Base-by-base conservation (phyloP, 2,888 invertebrate species). In the Chaetoderma sp. region DNA sequence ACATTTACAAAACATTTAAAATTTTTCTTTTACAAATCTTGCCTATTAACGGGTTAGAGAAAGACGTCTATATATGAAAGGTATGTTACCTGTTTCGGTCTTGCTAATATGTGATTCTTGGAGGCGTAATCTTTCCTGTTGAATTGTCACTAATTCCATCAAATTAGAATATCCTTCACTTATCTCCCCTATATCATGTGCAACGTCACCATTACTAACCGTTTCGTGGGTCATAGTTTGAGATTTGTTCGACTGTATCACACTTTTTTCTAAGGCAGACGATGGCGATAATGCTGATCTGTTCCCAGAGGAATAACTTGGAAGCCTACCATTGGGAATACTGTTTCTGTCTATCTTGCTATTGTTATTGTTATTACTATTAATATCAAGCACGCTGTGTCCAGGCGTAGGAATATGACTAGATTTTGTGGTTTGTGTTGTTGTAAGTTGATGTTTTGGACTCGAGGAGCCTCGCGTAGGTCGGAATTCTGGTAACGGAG, bases 81-180 rank as follows among this genome's bases (percentile, higher is more conserved):
- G 25, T 16, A 8, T n/a, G 66, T 63, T 73, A 85, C 85, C 85
- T 74, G 80, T 78, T 65, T 82, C 79, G 50, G 78, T 76, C 90
- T 95, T 94, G 65, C 93, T 94, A 76, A 96, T 90, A 89, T 96
- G 95, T 77, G 93, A 92, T 87, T 96, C 95, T 83, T 96, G 96
- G 77, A 91, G 91, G 60, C 93, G 92, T 66, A 97, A 90, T 85
- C 95, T 94, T 82, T 96, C 96, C 69, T 95, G 90, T 87, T 96
- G 96, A 85, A 93, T 93, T 88, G 95, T 95, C 65, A 96, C 94
- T 77, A 96, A 89, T 66, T 93, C 92, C 67, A 96, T 90, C 70
- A 96, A 89, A 87, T 95, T 95, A 80, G 91, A 89, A 80, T 93
- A 93, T 86, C 93, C 93, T 64, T 90, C 91, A 39, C 30, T 36